These are phyloP conservation scores for Lordiphosa clarofinis DNA, from an alignment of 1,140 invertebrate genomes.

Conservation along the genomic window DNA sequence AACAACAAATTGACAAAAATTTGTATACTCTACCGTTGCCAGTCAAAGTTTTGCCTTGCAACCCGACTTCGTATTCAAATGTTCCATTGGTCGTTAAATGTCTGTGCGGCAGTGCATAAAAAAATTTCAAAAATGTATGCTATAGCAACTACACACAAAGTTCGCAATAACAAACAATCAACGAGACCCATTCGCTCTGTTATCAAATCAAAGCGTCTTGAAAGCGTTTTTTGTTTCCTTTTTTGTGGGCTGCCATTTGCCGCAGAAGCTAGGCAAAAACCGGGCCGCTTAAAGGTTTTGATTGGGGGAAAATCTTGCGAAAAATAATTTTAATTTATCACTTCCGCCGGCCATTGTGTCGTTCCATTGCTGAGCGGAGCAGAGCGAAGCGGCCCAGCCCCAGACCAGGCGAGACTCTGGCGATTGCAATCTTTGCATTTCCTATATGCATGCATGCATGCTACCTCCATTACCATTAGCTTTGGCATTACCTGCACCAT, in stretches of 20 bases:
- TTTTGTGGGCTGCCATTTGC: constrained; percentile 11
- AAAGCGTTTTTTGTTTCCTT: constrained; percentile 15
- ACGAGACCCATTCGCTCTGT: constrained; percentile 26
- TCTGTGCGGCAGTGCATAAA: constrained; percentile 73
- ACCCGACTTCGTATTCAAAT: constrained; percentile 27
- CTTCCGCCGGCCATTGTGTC: constrained; percentile 76
- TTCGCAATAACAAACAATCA: constrained; percentile 12
- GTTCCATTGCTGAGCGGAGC: constrained; percentile 29
- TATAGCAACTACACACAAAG: constrained; percentile 14
- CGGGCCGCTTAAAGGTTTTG: constrained; percentile 16
- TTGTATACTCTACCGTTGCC: constrained; percentile 2
- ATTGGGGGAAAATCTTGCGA: constrained; percentile 74
- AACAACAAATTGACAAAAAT: neutral
- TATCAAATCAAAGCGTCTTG: constrained; percentile 69
- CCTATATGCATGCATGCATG: constrained; percentile 74
- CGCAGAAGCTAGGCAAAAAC: constrained; percentile 26
- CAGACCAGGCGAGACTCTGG: constrained; percentile 11
- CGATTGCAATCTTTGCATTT: constrained; percentile 74
- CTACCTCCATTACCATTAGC: constrained; percentile 60
- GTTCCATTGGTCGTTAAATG: constrained; percentile 47
- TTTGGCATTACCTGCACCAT: constrained; percentile 30
- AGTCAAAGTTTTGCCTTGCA: constrained; percentile 1
- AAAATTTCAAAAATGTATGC: constrained; percentile 72
- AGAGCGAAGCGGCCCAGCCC: constrained; percentile 10
- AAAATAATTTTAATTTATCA: constrained; percentile 79